phyloP scores from a whole-genome alignment of 53 echinoderm and acorn worm species.

The Antedon mediterranea region DNA sequence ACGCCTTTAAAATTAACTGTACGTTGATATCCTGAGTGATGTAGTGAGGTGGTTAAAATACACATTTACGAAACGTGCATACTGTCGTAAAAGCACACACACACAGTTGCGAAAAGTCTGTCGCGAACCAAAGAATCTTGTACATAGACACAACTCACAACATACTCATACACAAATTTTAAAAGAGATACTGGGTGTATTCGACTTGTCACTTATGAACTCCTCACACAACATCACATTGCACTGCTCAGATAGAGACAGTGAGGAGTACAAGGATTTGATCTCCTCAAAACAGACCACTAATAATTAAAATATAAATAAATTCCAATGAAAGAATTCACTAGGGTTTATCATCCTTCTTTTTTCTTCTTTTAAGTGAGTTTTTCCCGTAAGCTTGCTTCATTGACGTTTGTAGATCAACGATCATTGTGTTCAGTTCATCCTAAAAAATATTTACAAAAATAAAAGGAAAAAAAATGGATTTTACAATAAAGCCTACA shows the following conservation, averaged over 20 bases:
- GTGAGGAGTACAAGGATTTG: too few species aligned
- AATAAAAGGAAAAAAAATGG: too few species aligned
- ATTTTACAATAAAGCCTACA: too few species aligned
- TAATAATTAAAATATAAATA: neutral
- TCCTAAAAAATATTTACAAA: neutral
- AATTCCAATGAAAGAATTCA: neutral
- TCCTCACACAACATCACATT: too few species aligned
- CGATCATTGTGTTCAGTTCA: neutral
- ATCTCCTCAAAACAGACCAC: neutral
- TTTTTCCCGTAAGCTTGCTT: neutral
- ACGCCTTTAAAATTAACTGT: too few species aligned
- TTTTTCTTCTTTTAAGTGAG: neutral
- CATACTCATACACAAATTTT: neutral
- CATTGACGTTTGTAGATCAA: neutral
- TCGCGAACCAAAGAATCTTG: neutral
- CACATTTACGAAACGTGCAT: too few species aligned
- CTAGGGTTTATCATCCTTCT: neutral
- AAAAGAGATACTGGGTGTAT: too few species aligned
- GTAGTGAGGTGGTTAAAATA: too few species aligned
- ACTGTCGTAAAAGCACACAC: neutral
- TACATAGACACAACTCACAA: neutral
- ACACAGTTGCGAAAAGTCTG: neutral
- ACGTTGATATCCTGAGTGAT: neutral
- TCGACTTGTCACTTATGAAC: too few species aligned
- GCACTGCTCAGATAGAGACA: neutral